Evolutionary conservation across 2,113 vertebrate species (phyloP).

Genomic region (Epinephelus cyanopodus): DNA sequence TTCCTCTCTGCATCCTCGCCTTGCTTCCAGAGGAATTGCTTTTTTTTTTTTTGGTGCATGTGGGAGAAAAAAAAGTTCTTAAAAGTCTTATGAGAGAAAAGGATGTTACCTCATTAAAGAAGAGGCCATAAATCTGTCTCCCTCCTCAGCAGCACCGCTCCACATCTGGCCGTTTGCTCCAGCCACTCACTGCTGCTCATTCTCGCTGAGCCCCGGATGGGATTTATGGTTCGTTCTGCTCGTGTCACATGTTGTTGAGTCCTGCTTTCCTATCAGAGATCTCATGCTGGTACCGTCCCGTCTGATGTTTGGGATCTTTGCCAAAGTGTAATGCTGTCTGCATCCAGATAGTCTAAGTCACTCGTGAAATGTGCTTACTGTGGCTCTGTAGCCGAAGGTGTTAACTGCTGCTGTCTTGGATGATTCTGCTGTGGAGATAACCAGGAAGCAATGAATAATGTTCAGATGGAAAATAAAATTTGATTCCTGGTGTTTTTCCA

Average conservation of each 20-base stretch:
- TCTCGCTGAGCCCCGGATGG: conserved; percentile 60
- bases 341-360: not conserved
- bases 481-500: not conserved
- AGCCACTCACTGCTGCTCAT: conserved; percentile 69
- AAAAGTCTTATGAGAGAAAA: conserved; percentile 84
- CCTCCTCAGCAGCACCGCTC: conserved; percentile 76
- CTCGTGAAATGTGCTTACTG: conserved; percentile 22
- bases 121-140: conserved; percentile 83
- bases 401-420: conserved; percentile 47
- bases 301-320: conserved; percentile 32
- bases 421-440: conserved; percentile 34
- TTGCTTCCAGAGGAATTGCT: conserved; percentile 53
- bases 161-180: conserved; percentile 79
- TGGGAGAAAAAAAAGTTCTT: conserved; percentile 74
- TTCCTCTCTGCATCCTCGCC: conserved; percentile 12
- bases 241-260: conserved; percentile 67
- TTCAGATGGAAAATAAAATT: not conserved
- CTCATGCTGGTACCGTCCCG: conserved; percentile 45
- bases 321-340: conserved; percentile 14
- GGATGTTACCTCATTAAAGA: conserved; percentile 87
- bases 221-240: conserved; percentile 72
- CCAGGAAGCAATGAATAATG: conserved; percentile 5
- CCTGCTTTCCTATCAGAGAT: conserved; percentile 25
- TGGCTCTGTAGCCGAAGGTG: conserved; percentile 10
- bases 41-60: conserved; percentile 68